Evolutionary conservation across 2,113 vertebrate genomes (phyloP).

Genomic region (pig (Sus scrofa)): T2T-Sscrofa CM000812.6:158816501-158817000

Average conservation of each 20-base stretch:
- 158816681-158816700: background rate
- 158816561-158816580: background rate
- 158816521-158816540: fast-evolving
- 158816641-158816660: fast-evolving
- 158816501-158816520: fast-evolving
- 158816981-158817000: too few relatives aligned
- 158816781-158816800: too few relatives aligned
- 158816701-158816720: background rate
- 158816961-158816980: too few relatives aligned
- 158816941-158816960: too few relatives aligned
- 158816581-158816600: fast-evolving
- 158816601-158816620: fast-evolving
- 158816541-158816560: background rate
- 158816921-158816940: too few relatives aligned
- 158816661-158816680: fast-evolving
- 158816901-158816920: too few relatives aligned
- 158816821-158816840: background rate
- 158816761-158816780: background rate
- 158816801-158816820: background rate
- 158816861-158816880: fast-evolving
- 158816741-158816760: fast-evolving
- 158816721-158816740: background rate
- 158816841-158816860: fast-evolving
- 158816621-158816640: too few relatives aligned
- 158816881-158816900: background rate